A percentile compares a stretch with the other conserved stretches of the same genome.
Conservation (phyloP, 2,113 vertebrate genomes). For the Tetraodon nigroviridis region DNA sequence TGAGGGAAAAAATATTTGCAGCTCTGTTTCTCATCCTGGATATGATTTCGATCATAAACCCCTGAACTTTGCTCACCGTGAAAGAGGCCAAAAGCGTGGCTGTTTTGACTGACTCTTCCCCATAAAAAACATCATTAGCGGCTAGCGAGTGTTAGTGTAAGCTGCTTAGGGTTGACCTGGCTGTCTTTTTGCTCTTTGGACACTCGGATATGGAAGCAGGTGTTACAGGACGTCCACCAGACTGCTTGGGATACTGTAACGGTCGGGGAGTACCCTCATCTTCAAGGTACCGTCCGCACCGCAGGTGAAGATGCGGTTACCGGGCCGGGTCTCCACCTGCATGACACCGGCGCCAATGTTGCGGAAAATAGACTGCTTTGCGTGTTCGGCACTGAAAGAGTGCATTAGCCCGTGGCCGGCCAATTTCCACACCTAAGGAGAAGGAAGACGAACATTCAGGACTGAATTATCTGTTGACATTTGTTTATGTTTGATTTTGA, state of each 20-base stretch:
- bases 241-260: conserved; percentile 85
- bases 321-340: conserved; percentile 87
- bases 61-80: conserved; percentile 36
- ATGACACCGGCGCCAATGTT: conserved; percentile 95
- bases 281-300: conserved; percentile 96
- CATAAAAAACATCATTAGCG: conserved; percentile 26
- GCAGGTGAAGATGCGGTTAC: conserved; percentile 93
- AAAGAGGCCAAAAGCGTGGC: conserved; percentile 48
- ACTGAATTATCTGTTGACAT: no score
- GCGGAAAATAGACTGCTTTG: conserved; percentile 97
- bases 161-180: conserved; percentile 11
- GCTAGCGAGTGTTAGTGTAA: conserved; percentile 45
- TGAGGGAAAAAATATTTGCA: conserved; percentile 57
- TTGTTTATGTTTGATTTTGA: no score
- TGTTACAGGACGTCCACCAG: conserved; percentile 86
- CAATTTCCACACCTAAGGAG: conserved; percentile 88
- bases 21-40: conserved; percentile 50
- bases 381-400: conserved; percentile 92
- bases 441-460: not conserved
- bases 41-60: conserved; percentile 57
- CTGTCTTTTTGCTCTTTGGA: conserved; percentile 36
- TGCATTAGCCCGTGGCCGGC: conserved; percentile 89
- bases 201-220: conserved; percentile 17
- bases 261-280: conserved; percentile 90
- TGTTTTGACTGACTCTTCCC: conserved; percentile 33